Base-by-base conservation (phyloP, 2,797 vertebrate species). In the Malacoctenus gilli region DNA sequence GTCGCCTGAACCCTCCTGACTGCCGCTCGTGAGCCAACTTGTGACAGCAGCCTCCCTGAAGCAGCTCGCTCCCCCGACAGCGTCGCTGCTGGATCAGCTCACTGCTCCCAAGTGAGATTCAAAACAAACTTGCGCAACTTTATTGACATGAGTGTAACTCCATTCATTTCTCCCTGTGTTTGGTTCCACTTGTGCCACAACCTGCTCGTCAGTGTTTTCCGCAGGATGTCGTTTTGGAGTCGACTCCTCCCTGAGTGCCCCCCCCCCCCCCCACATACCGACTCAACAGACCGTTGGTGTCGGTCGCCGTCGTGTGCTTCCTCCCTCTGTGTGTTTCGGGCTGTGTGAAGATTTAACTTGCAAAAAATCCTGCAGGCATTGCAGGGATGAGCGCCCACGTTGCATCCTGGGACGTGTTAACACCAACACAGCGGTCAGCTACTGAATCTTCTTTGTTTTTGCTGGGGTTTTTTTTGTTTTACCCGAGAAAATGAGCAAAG, bases 331-430 rank as follows among this genome's bases (percentile, higher is more conserved):
- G 12, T 30, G 39, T 38, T 39, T 65, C 38, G 23, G 21, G 5
- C 51, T 64, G 43, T 21, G 9, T 34, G 49, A 13, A 32, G 32
- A 66, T 71, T 81, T 65, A 49, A 61, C 60, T 67, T 65, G 54
- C 50, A 67, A 69, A 73, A 31, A 23, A 19, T n/a, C 13, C 23
- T 47, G 14, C n/a, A 18, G 32, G 12, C 30, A 35, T 2, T 22
- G 34, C 11, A 37, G 57, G 35, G 35, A 21, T 12, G 6, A 38
- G 48, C 8, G 22, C 39, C 59, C 44, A n/a, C 0, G 0, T 55
- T 46, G 30, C 35, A 21, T 42, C 23, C 31, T 52, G 16, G 7
- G 13, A 15, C 20, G 20, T 47, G 36, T 57, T 19, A 7, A 47
- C 31, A 12, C 39, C 46, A 39, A 18, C 38, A 9, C 13, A 21